Evolutionary conservation across 2,797 vertebrate species (phyloP).

Genomic region (Psittacula echo): DNA sequence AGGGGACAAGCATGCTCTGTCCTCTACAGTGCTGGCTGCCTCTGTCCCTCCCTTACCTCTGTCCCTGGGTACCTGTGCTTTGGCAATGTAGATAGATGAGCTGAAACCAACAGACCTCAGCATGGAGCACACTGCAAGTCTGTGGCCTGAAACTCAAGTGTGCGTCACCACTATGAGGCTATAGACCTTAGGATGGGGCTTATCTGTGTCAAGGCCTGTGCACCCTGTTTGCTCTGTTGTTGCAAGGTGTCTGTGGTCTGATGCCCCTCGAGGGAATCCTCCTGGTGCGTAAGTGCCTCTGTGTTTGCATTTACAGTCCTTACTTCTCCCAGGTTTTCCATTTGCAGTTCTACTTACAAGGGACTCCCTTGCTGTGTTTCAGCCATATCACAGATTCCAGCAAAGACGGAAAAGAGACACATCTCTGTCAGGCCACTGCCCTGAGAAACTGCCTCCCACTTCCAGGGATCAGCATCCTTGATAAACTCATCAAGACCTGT

Average conservation of each 20-base stretch:
- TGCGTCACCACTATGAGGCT: background rate
- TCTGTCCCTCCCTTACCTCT: background rate
- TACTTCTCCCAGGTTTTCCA: background rate
- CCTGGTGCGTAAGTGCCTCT: background rate
- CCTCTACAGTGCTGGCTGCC: accelerated
- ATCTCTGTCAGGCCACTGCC: background rate
- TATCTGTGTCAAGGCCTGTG: background rate
- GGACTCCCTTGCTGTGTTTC: conserved; percentile 40
- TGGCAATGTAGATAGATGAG: background rate
- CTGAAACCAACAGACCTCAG: background rate
- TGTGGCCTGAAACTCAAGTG: background rate
- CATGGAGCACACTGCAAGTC: background rate
- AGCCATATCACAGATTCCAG: conserved; percentile 51
- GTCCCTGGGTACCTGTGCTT: background rate
- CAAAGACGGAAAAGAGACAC: conserved; percentile 3
- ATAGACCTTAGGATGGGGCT: accelerated
- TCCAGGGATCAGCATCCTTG: conserved; percentile 80
- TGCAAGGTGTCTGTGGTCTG: background rate
- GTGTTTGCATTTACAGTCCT: background rate
- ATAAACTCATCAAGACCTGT: conserved; percentile 86
- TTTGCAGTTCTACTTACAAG: background rate
- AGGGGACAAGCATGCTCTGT: background rate
- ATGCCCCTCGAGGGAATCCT: background rate
- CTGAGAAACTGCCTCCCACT: conserved; percentile 39
- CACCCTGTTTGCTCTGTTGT: background rate